phyloP scores from a whole-genome alignment of 2,797 vertebrate genomes.

The Lacerta agilis region DNA sequence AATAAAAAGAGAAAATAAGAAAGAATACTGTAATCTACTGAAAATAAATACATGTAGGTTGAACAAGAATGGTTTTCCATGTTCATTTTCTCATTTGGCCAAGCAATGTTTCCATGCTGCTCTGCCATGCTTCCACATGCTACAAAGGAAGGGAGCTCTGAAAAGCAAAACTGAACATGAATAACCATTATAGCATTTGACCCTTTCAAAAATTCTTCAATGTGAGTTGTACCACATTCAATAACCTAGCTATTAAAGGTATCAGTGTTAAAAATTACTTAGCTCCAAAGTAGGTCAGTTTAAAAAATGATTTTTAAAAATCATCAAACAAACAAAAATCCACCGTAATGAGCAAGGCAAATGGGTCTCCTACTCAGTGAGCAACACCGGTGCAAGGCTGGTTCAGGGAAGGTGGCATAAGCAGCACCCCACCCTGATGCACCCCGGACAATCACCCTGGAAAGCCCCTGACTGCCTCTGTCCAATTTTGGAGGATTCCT shows the following conservation, averaged over 20 bases:
- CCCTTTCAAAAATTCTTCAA: slow-evolving; percentile 80
- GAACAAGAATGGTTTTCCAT: slow-evolving; percentile 85
- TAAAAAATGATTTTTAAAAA: slow-evolving; percentile 2
- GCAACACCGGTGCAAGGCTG: too few relatives aligned
- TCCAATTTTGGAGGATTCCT: too few relatives aligned
- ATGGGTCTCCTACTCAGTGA: neutral
- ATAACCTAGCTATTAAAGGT: slow-evolving; percentile 11
- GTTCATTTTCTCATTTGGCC: slow-evolving; percentile 79
- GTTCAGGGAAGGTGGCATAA: too few relatives aligned
- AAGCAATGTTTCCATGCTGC: slow-evolving; percentile 79
- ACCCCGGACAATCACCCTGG: too few relatives aligned
- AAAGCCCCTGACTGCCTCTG: too few relatives aligned
- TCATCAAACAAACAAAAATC: neutral
- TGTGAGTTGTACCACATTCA: slow-evolving; percentile 14
- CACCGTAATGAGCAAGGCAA: neutral
- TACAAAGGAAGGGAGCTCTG: slow-evolving; percentile 74
- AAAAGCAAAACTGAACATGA: slow-evolving; percentile 83
- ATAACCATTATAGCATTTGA: slow-evolving; percentile 81
- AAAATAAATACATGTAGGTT: slow-evolving; percentile 83
- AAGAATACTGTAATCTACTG: slow-evolving; percentile 82
- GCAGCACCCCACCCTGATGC: too few relatives aligned
- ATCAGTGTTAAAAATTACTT: slow-evolving; percentile 16
- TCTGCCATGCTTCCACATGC: slow-evolving; percentile 80
- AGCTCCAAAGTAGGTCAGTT: neutral
- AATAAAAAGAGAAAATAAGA: slow-evolving; percentile 91